Percentiles rank a stretch among this genome's conserved stretches.
Conservation (phyloP, 2,113 vertebrate genomes). For the Rallus limicola region DNA sequence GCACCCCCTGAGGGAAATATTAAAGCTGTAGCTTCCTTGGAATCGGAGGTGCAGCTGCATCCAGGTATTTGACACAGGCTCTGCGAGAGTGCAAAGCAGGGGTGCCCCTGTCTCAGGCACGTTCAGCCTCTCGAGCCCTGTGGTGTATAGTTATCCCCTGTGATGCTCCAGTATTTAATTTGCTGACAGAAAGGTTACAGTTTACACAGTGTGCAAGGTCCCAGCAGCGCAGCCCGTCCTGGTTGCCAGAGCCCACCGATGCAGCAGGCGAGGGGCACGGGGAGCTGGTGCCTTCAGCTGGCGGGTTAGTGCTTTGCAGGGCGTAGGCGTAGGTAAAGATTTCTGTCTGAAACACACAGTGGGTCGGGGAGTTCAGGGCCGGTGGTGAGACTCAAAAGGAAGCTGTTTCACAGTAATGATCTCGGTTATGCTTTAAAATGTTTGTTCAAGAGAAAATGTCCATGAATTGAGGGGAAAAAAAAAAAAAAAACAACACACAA, state of each 20-base stretch:
- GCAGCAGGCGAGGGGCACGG: neutral
- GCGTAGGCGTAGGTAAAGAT: too few species aligned
- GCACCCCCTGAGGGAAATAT: neutral
- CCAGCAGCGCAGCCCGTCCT: too few species aligned
- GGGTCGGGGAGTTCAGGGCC: neutral
- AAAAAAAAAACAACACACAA: too few species aligned
- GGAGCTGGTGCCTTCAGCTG: neutral
- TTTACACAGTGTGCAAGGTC: rapidly evolving
- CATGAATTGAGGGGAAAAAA: neutral
- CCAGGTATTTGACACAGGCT: neutral
- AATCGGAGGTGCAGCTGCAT: neutral
- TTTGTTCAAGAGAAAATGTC: neutral
- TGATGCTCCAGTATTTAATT: rapidly evolving
- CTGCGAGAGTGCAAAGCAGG: rapidly evolving
- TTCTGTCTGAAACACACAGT: neutral
- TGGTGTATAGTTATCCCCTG: rapidly evolving
- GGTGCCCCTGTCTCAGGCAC: rapidly evolving
- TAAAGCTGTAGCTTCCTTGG: neutral
- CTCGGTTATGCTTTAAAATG: neutral
- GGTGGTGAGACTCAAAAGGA: neutral
- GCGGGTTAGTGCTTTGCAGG: neutral
- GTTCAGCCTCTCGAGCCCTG: neutral
- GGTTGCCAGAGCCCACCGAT: neutral
- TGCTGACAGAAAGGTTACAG: neutral
- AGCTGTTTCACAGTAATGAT: neutral